Evolutionary conservation across 2,888 invertebrate species (phyloP), one percentile per base, ranked within the genome.

Genomic region (Nephrotoma appendiculata): DNA sequence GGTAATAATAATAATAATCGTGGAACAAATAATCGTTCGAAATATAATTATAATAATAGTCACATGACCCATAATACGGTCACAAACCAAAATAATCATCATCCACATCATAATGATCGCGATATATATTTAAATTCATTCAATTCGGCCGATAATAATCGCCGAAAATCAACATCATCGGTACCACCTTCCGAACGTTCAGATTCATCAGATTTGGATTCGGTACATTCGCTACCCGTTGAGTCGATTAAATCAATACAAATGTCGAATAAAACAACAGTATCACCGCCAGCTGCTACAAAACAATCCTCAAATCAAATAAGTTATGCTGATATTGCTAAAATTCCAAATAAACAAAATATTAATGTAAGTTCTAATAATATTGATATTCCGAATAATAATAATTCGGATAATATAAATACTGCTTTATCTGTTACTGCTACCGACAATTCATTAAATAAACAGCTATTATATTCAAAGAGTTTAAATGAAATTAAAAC

Each of bases 311-410:
- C 88, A 88, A 88, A 89, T 86, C 91, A 89, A 88, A 89, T 88
- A 91, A 96, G 96, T 12, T 97, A 97, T 92, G 97, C 97, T 0
- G 97, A 96, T 90, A 97, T 97, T 89, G 95, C 96, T 86, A 94
- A 95, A 88, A 93, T 92, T 89, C 91, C 92, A 15, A 90, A 89
- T 86, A 45, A 86, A 86, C 44, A 86, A 12, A 44, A 48, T 48
- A 31, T 11, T 19, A 44, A 44, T 45, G 11, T 45, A 86, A 45
- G 31, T 41, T 11, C 48, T 31, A 52, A 86, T 52, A 52, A 86
- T 86, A 52, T 41, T 57, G 52, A 86, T 57, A 42, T 57, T 6
- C 41, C 41, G n/a, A 41, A 41, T 41, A 86, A 86, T 41, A 86
- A 86, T 86, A 57, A 42, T 86, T 31, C 5, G 42, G 44, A 85